Evolutionary conservation across 2,888 invertebrate genomes (phyloP), one percentile per base, ranked within the genome.

Genomic region (Drosophila paucipuncta): DNA sequence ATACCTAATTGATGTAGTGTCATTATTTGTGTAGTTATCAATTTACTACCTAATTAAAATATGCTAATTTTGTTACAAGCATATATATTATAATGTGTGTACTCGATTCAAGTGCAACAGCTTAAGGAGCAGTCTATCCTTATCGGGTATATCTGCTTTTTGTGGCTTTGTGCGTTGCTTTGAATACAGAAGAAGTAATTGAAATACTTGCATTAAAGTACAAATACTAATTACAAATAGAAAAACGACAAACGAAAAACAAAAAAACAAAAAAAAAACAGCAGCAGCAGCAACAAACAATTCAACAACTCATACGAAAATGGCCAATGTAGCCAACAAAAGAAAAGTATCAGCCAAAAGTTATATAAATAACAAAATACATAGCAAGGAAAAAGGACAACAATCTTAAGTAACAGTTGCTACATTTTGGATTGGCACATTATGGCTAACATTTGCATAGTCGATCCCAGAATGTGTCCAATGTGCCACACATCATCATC

Each of bases 131-230:
- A 54, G 63, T 47, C 28, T 68, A 65, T 65, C 43, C 33, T 22
- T 25, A 1, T 13, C 11, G 16, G 47, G 31, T 33, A 50, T 52
- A 57, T 52, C 75, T 47, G 55, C 41, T 30, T 67, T 64, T 39
- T 33, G 66, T 30, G 76, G 66, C 77, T 76, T 78, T 78, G 66
- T 76, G 49, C 55, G 71, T 77, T 81, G 78, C 77, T 76, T 67
- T 81, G 57, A 64, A 64, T 64, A 49, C 53, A 63, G 33, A 55
- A 16, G 25, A 63, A 57, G 62, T 61, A 65, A 76, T 76, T 66
- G 43, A 64, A 81, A 91, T 90, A 92, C 90, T 91, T 91, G 90
- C 90, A 90, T 83, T 71, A 81, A 91, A 91, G 92, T 92, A 92
- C 92, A 92, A 92, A 92, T 92, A 84, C 87, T 87, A 82, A 85